Conservation (phyloP, 1,140 invertebrate species). For the Drosophila malerkotliana region DNA sequence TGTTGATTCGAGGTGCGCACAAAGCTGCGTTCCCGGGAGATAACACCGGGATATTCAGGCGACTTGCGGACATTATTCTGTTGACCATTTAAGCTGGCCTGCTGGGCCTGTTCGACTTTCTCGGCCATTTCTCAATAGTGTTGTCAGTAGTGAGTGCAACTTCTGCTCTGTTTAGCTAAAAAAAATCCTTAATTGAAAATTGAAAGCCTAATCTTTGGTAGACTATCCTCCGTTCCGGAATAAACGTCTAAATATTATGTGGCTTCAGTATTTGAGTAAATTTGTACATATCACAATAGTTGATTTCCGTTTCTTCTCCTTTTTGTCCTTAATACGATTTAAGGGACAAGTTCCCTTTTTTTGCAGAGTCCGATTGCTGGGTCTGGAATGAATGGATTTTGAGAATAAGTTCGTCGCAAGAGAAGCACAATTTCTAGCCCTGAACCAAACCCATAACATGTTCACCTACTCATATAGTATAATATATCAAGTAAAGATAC, state of each 20-base stretch:
- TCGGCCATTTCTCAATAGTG: constrained; percentile 62
- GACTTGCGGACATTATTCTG: constrained; percentile 77
- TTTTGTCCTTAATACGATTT: constrained; percentile 64
- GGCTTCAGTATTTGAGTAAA: constrained; percentile 79
- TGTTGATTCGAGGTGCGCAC: constrained; percentile 86
- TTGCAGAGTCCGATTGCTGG: constrained; percentile 56
- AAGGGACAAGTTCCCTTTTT: constrained; percentile 41
- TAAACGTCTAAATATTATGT: constrained; percentile 58
- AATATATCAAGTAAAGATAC: constrained; percentile 38
- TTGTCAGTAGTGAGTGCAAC: constrained; percentile 9
- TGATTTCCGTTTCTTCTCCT: constrained; percentile 35
- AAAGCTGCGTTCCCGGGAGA: constrained; percentile 87
- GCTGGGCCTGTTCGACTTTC: constrained; percentile 72
- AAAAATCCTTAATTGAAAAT: constrained; percentile 56
- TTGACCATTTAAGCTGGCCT: constrained; percentile 61
- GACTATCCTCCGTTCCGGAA: constrained; percentile 47
- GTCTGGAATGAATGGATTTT: constrained; percentile 49
- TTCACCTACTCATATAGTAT: constrained; percentile 47
- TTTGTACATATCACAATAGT: constrained; percentile 80
- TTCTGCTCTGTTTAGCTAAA: constrained; percentile 30
- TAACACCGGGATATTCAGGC: constrained; percentile 84
- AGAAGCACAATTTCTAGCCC: constrained; percentile 7
- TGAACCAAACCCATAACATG: constrained; percentile 42
- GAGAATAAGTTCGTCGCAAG: constrained; percentile 1
- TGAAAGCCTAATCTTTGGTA: constrained; percentile 74